Evolutionary conservation across 2,797 vertebrate species (phyloP), one percentile per base, ranked within the genome.

Genomic region (Serranus cabrilla): DNA sequence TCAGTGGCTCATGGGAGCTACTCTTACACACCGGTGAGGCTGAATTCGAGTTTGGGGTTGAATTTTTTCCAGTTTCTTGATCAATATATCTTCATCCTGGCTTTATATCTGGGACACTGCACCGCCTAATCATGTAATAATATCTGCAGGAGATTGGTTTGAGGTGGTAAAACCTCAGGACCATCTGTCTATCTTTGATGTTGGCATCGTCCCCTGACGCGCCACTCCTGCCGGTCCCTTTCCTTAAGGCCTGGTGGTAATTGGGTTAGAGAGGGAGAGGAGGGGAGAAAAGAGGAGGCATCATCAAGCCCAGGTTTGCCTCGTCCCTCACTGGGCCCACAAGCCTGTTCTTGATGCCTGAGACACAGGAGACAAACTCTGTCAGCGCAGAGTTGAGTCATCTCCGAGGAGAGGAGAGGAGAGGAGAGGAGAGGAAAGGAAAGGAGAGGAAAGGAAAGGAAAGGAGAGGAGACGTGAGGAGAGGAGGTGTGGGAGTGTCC

Each of bases 131-230:
- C 67, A 7, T 18, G 31, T 61, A 58, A 87, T 82, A 57, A 80
- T 76, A 63, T 84, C 85, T 76, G 27, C 80, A 23, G 80, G 80
- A 81, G 83, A 87, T 76, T 82, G 64, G 79, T 87, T 87, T 54
- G 81, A 90, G 81, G 81, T 82, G 84, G 67, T 70, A 63, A 79
- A 87, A 91, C 83, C 78, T 87, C 78, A 78, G 86, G 73, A 85
- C 86, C 90, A 74, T 92, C 87, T 92, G 87, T 90, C 78, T 83
- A 17, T 70, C 84, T 88, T 90, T 88, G 88, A 86, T 86, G 84
- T 71, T 72, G 72, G 66, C 77, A 42, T 63, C 51, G 21, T 89
- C 90, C 84, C 82, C 78, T 60, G 78, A 84, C 83, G 72, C 40
- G 17, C 25, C 47, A 16, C 72, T 89, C 64, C 75, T 86, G 76